Evolutionary conservation across 2,888 invertebrate species (phyloP).

Genomic region (Dryomyza anilis): DNA sequence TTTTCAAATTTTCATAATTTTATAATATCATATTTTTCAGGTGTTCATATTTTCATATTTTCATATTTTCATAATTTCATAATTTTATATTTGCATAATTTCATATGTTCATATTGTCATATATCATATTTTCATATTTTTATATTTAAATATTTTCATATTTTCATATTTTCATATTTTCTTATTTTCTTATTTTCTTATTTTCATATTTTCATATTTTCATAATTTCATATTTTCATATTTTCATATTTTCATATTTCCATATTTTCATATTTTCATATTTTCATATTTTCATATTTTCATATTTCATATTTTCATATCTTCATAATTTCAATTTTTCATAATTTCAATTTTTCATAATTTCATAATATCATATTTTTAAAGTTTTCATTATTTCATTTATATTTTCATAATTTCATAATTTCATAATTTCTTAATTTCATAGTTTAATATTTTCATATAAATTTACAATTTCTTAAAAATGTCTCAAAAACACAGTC

Average conservation of each 20-base stretch:
- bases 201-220: not conserved
- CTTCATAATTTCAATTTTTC: no score
- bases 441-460: no score
- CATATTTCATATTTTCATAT: no score
- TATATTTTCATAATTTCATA: not conserved
- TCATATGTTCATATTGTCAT: not conserved
- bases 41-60: not conserved
- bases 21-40: not conserved
- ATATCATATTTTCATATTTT: not conserved
- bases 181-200: not conserved
- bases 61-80: not conserved
- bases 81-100: not conserved
- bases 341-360: no score
- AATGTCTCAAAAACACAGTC: no score
- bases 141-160: not conserved
- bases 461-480: no score
- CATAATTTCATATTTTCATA: not conserved
- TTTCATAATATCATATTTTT: not conserved
- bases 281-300: not conserved
- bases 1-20: no score
- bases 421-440: no score
- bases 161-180: not conserved
- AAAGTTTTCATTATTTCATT: not conserved
- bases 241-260: no score
- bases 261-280: not conserved